Evolutionary conservation across 2,797 vertebrate genomes (phyloP), one percentile per base, ranked within the genome.

Genomic region (Poeciliopsis presidionis): DNA sequence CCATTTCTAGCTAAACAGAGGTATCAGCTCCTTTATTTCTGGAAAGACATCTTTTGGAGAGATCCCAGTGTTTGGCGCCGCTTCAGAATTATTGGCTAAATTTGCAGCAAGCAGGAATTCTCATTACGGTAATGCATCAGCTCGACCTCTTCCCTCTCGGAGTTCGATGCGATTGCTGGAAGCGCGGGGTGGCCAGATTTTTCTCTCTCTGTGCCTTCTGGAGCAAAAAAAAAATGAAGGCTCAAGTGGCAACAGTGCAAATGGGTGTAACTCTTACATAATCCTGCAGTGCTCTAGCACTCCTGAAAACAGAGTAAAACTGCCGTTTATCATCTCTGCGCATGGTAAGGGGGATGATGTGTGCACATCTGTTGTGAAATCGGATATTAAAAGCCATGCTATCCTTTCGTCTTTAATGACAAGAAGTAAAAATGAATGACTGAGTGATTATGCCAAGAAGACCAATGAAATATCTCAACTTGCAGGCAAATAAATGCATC

Each of bases 81-180:
- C 43, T 30, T 46, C 45, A 72, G 67, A 70, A 33, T 72, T 72
- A 72, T 72, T 47, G 28, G 70, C 28, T 30, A 20, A 72, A 72
- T 33, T 16, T 72, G 43, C 46, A 33, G 70, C 45, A 30, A 2
- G 3, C n/a, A 72, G 46, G 28, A 30, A 33, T 72, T 72, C n/a
- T 47, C 41, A 72, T 72, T 49, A 47, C 28, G 8, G 9, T 47
- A 49, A 72, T 72, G 70, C 28, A 72, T 72, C 46, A 72, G 45
- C 70, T 33, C 28, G 1, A 72, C n/a, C 45, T 30, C 28, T 18
- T 47, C 46, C 46, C 20, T 47, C 46, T 22, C 46, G 2, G 39
- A 67, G 20, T 43, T 2, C 11, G 36, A 43, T 67, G 63, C 36
- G 25, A 25, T 20, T 72, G n/a, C 45, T 72, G 70, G 45, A 7